These are phyloP conservation scores for Cryptoprocta ferox DNA, from an alignment of 2,797 vertebrate genomes.

Conservation along the genomic window DNA sequence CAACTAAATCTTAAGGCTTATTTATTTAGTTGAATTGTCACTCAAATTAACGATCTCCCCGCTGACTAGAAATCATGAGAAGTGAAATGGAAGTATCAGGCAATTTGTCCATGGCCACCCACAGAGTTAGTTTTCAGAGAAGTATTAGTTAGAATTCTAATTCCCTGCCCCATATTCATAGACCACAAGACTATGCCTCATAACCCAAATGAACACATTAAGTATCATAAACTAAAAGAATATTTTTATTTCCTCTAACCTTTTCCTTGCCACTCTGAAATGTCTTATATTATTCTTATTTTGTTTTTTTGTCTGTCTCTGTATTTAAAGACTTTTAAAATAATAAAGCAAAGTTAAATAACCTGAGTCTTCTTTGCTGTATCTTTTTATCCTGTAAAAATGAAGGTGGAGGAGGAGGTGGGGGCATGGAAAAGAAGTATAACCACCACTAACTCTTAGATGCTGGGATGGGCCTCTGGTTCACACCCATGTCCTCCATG, in stretches of 20 bases:
- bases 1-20: slow-evolving; percentile 9
- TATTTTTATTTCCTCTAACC: slow-evolving; percentile 2
- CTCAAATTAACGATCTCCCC: background rate
- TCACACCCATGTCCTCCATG: background rate
- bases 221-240: slow-evolving; percentile 44
- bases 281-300: background rate
- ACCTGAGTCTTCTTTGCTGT: background rate
- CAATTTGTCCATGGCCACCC: slow-evolving; percentile 53
- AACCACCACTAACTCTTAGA: background rate
- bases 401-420: background rate
- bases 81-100: slow-evolving; percentile 6
- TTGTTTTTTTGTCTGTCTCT: background rate
- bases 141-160: slow-evolving; percentile 46
- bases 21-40: slow-evolving; percentile 63
- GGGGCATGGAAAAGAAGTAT: background rate
- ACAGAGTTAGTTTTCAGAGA: background rate
- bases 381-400: background rate
- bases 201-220: slow-evolving; percentile 42
- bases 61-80: slow-evolving; percentile 31
- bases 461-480: background rate
- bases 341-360: background rate
- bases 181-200: slow-evolving; percentile 55
- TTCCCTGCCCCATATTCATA: slow-evolving; percentile 22
- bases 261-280: slow-evolving; percentile 39
- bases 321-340: slow-evolving; percentile 10